These are phyloP conservation scores for Julus scanicus DNA, from an alignment of 2,888 invertebrate genomes.

Conservation along the genomic window DNA sequence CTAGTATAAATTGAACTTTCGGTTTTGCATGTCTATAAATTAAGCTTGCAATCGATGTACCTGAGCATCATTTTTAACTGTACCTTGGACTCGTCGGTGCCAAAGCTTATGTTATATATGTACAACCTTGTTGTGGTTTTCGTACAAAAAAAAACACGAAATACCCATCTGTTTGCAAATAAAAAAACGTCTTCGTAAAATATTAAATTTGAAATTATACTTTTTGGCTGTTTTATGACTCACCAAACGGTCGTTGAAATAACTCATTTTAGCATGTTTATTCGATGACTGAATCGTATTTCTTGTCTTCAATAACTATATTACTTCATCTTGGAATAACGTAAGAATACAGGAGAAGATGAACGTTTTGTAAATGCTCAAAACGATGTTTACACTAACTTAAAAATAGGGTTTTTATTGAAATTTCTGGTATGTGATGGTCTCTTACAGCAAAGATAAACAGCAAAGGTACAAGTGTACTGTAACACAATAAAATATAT, in stretches of 20 bases:
- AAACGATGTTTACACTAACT: too few relatives aligned
- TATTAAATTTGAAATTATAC: slow-evolving; percentile 1
- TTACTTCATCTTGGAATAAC: neutral
- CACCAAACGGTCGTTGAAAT: neutral
- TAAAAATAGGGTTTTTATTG: too few relatives aligned
- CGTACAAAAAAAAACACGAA: neutral
- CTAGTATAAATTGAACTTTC: neutral
- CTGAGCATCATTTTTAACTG: neutral
- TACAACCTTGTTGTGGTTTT: neutral
- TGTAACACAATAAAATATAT: too few relatives aligned
- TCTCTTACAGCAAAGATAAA: too few relatives aligned
- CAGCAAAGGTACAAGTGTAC: too few relatives aligned
- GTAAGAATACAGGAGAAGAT: too few relatives aligned
- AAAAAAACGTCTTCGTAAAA: neutral
- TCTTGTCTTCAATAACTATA: neutral
- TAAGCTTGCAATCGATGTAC: neutral
- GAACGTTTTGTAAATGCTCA: too few relatives aligned
- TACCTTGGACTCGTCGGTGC: neutral
- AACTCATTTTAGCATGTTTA: neutral
- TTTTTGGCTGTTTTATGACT: neutral
- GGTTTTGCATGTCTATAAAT: neutral
- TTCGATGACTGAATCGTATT: slow-evolving; percentile 1
- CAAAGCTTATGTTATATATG: neutral
- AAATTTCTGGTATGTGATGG: too few relatives aligned
- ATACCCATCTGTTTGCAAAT: neutral